Evolutionary conservation across 2,113 vertebrate species (phyloP).

Genomic region (Thunnus thynnus): DNA sequence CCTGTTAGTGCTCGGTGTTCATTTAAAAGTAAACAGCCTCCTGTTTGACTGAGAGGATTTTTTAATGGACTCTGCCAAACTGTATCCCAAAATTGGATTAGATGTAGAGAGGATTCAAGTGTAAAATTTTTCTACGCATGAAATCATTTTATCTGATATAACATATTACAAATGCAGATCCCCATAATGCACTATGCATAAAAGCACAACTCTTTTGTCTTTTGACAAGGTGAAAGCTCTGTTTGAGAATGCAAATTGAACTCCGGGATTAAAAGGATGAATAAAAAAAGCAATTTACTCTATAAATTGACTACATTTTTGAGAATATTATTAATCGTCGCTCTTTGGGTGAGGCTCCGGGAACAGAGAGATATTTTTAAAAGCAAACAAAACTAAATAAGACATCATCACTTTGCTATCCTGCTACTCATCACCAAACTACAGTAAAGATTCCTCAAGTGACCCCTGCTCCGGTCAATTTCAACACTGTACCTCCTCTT

Average conservation of each 20-base stretch:
- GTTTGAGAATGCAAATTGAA: slow-evolving; percentile 57
- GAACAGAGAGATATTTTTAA: slow-evolving; percentile 6
- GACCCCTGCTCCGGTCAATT: slow-evolving; percentile 58
- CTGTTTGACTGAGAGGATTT: slow-evolving; percentile 54
- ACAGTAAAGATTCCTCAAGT: slow-evolving; percentile 5
- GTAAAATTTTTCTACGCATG: slow-evolving; percentile 63
- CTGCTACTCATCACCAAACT: slow-evolving; percentile 21
- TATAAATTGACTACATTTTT: slow-evolving; percentile 21
- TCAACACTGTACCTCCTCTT: slow-evolving; percentile 49
- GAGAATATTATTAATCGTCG: slow-evolving; percentile 19
- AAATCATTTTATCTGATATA: slow-evolving; percentile 56
- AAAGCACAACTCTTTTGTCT: slow-evolving; percentile 46
- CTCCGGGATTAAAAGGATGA: slow-evolving; percentile 32
- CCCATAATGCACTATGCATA: slow-evolving; percentile 52
- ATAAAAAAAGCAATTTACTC: slow-evolving; percentile 28
- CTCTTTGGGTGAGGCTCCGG: not conserved
- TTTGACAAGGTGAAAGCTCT: slow-evolving; percentile 50
- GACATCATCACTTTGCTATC: not conserved
- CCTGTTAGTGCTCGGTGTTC: slow-evolving; percentile 49
- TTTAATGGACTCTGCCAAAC: slow-evolving; percentile 66
- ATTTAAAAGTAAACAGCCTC: slow-evolving; percentile 59
- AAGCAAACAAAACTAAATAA: slow-evolving; percentile 55
- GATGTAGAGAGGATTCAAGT: slow-evolving; percentile 56
- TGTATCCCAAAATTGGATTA: slow-evolving; percentile 62
- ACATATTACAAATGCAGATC: slow-evolving; percentile 53